Percentiles rank a stretch among this genome's conserved stretches.
Evolutionary conservation across 2,888 invertebrate species (phyloP).

Genomic region (Epirrita christyi): DNA sequence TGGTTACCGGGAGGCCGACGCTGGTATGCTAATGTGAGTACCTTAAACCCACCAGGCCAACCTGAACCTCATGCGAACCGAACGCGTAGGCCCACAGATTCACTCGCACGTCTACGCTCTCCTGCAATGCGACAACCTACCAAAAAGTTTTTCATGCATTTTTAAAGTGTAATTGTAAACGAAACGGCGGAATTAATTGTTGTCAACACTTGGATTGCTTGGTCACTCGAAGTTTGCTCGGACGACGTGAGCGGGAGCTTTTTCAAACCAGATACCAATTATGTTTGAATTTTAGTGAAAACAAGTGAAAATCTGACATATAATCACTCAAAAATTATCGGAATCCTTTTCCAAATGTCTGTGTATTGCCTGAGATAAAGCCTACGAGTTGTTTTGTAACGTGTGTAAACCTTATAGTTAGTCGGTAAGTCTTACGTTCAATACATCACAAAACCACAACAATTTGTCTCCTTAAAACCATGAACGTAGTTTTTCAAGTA

Average conservation of each 20-base stretch:
- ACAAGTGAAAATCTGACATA: constrained; percentile 9
- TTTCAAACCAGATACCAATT: background rate
- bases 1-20: constrained; percentile 78
- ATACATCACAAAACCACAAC: background rate
- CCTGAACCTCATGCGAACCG: background rate
- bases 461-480: background rate
- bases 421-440: constrained; percentile 5
- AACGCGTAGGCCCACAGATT: constrained; percentile 9
- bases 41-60: constrained; percentile 34
- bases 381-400: background rate
- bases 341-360: background rate
- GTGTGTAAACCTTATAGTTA: background rate
- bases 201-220: constrained; percentile 8
- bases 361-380: background rate
- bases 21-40: constrained; percentile 85
- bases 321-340: background rate
- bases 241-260: constrained; percentile 34
- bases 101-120: constrained; percentile 47
- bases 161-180: constrained; percentile 30
- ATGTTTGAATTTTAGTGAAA: constrained; percentile 18
- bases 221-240: constrained; percentile 16
- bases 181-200: constrained; percentile 12
- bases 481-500: constrained; percentile 11
- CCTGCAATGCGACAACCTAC: constrained; percentile 77
- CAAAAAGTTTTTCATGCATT: constrained; percentile 34